phyloP scores from a whole-genome alignment of 1,140 invertebrate genomes.

The Cheumatopsyche charites region DNA sequence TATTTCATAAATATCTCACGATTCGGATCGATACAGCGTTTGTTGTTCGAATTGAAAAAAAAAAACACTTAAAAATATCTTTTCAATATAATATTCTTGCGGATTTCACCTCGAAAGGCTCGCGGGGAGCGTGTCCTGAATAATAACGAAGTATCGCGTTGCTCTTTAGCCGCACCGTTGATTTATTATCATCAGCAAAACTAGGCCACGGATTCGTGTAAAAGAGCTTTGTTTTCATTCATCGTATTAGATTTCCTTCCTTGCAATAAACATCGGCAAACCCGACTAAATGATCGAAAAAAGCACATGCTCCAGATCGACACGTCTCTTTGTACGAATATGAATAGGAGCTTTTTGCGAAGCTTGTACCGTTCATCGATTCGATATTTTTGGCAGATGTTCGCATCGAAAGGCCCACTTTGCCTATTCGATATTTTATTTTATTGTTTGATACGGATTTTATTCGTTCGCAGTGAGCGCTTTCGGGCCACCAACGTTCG shows the following conservation, averaged over 20 bases:
- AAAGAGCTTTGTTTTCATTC: constrained; percentile 41
- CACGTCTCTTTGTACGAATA: constrained; percentile 2
- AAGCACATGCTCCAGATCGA: neutral
- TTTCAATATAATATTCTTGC: constrained; percentile 6
- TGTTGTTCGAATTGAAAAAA: too few relatives aligned
- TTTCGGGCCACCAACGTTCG: constrained; percentile 40
- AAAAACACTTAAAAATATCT: neutral
- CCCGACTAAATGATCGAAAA: constrained; percentile 16
- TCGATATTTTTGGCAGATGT: constrained; percentile 42
- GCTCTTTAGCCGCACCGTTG: constrained; percentile 38
- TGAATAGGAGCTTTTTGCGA: constrained; percentile 23
- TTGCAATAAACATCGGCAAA: constrained; percentile 39
- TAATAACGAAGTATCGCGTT: constrained; percentile 45
- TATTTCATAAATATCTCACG: neutral
- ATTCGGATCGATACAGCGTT: neutral
- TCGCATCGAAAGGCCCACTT: neutral
- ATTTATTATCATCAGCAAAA: constrained; percentile 47
- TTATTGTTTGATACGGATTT: neutral
- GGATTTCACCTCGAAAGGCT: neutral
- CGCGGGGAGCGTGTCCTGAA: constrained; percentile 39
- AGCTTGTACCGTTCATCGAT: constrained; percentile 34
- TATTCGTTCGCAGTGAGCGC: neutral
- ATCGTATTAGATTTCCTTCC: constrained; percentile 43
- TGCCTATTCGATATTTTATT: neutral
- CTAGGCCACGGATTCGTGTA: constrained; percentile 36